Evolutionary conservation across 1,140 invertebrate species (phyloP).

Genomic region (Drosophila kurseongensis): DNA sequence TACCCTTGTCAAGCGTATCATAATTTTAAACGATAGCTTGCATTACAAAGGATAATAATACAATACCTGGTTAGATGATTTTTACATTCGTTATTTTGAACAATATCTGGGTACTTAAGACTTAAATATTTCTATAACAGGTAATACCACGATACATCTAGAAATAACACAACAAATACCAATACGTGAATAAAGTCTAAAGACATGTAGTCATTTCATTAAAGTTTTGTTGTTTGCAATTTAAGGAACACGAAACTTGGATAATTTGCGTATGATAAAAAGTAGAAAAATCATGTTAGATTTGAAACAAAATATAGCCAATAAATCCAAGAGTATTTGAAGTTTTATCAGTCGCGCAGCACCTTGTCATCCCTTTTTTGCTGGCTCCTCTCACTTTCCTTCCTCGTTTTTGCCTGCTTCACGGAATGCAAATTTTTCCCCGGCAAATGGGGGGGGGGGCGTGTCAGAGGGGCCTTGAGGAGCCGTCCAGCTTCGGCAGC

Average conservation of each 20-base stretch:
- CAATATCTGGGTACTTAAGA: too few species aligned
- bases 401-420: conserved; percentile 15
- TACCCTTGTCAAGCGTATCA: not conserved
- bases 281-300: too few species aligned
- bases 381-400: conserved; percentile 5
- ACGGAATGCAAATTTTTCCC: conserved; percentile 66
- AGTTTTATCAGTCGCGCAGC: not conserved
- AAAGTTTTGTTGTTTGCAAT: too few species aligned
- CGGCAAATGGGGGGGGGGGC: not conserved
- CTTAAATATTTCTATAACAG: too few species aligned
- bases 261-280: too few species aligned
- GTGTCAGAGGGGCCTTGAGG: not conserved
- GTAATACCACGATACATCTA: too few species aligned
- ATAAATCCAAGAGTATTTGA: not conserved
- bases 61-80: too few species aligned
- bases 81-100: too few species aligned
- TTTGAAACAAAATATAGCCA: not conserved
- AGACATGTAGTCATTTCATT: too few species aligned
- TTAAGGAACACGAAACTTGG: too few species aligned
- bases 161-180: too few species aligned
- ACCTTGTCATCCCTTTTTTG: not conserved
- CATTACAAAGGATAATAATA: not conserved
- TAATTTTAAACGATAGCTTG: not conserved
- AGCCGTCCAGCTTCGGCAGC: conserved; percentile 42
- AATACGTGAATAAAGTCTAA: too few species aligned